These are phyloP conservation scores for Tragelaphus scriptus DNA, from an alignment of 2,113 vertebrate species.

Conservation along the genomic window DNA sequence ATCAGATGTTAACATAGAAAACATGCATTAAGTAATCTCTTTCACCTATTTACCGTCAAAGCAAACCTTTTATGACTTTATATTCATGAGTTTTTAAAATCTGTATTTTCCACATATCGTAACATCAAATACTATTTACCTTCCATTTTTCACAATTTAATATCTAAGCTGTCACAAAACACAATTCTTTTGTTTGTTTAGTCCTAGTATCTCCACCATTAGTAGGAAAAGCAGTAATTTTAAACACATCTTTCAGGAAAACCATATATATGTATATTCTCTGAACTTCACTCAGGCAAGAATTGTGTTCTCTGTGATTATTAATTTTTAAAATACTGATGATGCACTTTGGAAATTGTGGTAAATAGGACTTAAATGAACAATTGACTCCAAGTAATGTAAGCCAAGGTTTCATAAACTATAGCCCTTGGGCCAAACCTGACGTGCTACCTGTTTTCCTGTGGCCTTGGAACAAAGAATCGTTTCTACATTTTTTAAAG, in stretches of 20 bases:
- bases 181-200: neutral
- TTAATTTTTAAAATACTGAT: neutral
- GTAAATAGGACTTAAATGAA: neutral
- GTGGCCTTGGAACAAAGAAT: neutral
- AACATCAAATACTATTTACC: conserved; percentile 49
- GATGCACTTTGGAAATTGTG: neutral
- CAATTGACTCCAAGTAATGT: neutral
- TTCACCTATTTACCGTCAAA: conserved; percentile 42
- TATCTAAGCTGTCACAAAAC: conserved; percentile 32
- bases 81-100: conserved; percentile 19
- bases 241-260: conserved; percentile 38
- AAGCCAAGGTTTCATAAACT: neutral
- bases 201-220: conserved; percentile 15
- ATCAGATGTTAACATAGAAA: conserved; percentile 57
- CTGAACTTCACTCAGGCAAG: neutral
- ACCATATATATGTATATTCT: neutral
- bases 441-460: neutral
- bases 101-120: neutral
- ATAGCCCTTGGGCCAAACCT: neutral
- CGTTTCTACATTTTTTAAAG: neutral
- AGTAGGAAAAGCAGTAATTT: conserved; percentile 37
- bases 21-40: conserved; percentile 53
- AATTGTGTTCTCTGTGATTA: neutral
- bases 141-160: conserved; percentile 54
- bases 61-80: conserved; percentile 39